phyloP scores from a whole-genome alignment of 1,140 invertebrate species.

The Caerostris darwini region DNA sequence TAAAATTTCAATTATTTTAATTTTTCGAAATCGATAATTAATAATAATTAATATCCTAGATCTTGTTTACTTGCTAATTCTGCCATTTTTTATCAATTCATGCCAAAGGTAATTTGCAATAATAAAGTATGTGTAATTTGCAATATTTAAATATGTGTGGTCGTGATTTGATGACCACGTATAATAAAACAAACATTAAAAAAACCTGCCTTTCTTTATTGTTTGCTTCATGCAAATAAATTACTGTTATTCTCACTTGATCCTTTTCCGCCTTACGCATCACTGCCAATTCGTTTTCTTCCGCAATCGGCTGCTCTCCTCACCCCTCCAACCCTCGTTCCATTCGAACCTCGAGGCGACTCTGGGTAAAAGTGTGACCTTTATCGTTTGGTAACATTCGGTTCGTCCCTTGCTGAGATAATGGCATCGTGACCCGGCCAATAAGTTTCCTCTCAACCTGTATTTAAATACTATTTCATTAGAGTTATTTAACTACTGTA shows the following conservation, averaged over 20 bases:
- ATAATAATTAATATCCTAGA: no score
- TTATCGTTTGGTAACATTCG: background rate
- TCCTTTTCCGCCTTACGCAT: background rate
- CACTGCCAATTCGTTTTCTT: background rate
- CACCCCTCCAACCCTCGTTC: background rate
- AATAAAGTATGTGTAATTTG: no score
- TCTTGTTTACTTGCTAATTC: no score
- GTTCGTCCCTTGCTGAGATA: conserved; percentile 25
- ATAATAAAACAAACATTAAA: background rate
- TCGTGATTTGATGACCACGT: no score
- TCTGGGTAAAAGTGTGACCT: conserved; percentile 29
- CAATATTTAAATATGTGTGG: no score
- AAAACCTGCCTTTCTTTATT: background rate
- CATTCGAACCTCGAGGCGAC: background rate
- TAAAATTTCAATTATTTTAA: no score
- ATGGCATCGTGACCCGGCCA: conserved; percentile 39
- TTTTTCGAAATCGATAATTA: no score
- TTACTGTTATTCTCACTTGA: background rate
- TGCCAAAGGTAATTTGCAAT: no score
- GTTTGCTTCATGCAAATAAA: background rate
- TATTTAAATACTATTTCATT: background rate
- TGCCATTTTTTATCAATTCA: no score
- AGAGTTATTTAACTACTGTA: background rate
- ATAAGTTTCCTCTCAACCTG: background rate
- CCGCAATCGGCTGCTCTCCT: background rate